Evolutionary conservation across 2,797 vertebrate species (phyloP).

Genomic region (Falco rusticolus): DNA sequence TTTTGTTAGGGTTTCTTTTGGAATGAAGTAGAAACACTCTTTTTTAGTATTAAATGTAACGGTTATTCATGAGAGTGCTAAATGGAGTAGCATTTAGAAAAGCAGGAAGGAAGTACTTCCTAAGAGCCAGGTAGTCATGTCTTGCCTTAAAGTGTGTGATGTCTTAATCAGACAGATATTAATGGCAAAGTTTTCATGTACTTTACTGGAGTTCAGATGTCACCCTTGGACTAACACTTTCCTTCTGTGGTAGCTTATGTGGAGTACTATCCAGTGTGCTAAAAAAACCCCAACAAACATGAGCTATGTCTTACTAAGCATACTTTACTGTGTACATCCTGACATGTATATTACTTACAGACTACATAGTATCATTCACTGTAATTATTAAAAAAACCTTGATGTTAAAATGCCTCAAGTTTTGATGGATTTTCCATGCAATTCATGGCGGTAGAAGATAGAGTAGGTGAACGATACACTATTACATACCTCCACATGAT

Average conservation of each 20-base stretch:
- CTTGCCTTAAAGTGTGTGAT: not conserved
- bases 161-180: not conserved
- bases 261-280: not conserved
- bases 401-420: not conserved
- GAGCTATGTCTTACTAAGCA: not conserved
- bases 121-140: not conserved
- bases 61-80: not conserved
- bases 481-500: not conserved
- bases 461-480: not conserved
- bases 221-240: not conserved
- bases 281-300: fast-evolving
- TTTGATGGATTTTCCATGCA: not conserved
- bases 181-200: not conserved
- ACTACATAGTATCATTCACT: not conserved
- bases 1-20: not conserved
- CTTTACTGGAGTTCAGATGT: not conserved
- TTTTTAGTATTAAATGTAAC: not conserved
- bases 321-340: not conserved
- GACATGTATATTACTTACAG: not conserved
- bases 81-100: not conserved
- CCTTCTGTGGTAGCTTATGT: not conserved
- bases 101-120: not conserved
- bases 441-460: not conserved
- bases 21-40: not conserved
- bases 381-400: not conserved